Percentiles rank a stretch among this genome's conserved stretches.
Conservation (phyloP, 2,797 vertebrate species). For the Avahi laniger region DNA sequence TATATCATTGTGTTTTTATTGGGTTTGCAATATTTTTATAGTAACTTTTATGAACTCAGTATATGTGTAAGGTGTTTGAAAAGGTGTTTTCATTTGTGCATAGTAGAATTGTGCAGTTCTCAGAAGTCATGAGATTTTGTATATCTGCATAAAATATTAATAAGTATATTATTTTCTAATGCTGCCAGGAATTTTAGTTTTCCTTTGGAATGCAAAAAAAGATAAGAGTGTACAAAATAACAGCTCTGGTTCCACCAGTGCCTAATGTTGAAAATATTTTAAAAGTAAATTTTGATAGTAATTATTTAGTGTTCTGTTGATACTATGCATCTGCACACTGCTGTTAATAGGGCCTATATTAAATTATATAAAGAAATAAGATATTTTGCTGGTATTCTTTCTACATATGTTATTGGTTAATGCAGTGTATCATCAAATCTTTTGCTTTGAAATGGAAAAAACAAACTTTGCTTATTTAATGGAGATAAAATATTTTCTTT, state of each 20-base stretch:
- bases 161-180: slow-evolving; percentile 1
- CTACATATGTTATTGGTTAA: slow-evolving; percentile 3
- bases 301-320: slow-evolving; percentile 34
- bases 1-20: slow-evolving; percentile 59
- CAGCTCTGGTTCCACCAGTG: slow-evolving; percentile 64
- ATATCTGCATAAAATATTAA: slow-evolving; percentile 43
- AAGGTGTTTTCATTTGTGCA: slow-evolving; percentile 37
- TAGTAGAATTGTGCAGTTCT: background rate
- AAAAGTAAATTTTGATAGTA: slow-evolving; percentile 61
- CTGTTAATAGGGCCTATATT: slow-evolving; percentile 30
- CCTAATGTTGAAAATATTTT: slow-evolving; percentile 62
- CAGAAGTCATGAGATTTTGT: slow-evolving; percentile 14
- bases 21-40: slow-evolving; percentile 63
- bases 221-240: background rate
- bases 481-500: slow-evolving; percentile 44
- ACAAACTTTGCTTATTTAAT: background rate
- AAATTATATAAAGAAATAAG: slow-evolving; percentile 67
- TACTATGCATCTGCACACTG: background rate
- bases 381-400: slow-evolving; percentile 27
- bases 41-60: background rate
- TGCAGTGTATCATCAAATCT: slow-evolving; percentile 14
- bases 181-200: slow-evolving; percentile 54
- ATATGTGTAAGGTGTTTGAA: slow-evolving; percentile 42
- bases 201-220: slow-evolving; percentile 60
- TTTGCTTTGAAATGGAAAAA: slow-evolving; percentile 29